These are phyloP conservation scores for Elachura formosa DNA, from an alignment of 2,113 vertebrate species.

Conservation along the genomic window DNA sequence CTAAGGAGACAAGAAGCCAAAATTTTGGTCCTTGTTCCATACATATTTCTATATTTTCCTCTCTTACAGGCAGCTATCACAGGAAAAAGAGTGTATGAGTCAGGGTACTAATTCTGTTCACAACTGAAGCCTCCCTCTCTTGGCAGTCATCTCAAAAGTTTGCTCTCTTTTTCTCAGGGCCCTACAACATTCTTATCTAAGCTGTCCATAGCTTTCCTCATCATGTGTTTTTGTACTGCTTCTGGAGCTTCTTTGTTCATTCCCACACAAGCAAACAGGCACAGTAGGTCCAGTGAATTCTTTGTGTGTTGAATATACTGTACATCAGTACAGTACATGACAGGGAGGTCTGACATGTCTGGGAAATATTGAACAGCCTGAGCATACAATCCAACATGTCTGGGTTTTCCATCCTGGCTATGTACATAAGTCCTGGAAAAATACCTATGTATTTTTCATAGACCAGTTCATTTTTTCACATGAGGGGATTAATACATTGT, in stretches of 20 bases:
- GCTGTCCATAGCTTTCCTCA: conserved; percentile 25
- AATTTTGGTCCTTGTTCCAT: background rate
- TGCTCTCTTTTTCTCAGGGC: conserved; percentile 45
- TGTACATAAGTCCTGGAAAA: conserved; percentile 45
- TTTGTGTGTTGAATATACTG: conserved; percentile 58
- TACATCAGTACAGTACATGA: conserved; percentile 45
- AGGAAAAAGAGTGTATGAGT: background rate
- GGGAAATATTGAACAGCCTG: conserved; percentile 50
- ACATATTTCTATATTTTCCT: background rate
- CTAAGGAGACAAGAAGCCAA: background rate
- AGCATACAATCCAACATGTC: conserved; percentile 47
- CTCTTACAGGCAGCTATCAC: background rate
- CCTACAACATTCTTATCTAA: conserved; percentile 53
- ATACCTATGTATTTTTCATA: conserved; percentile 27
- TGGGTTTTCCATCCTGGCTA: conserved; percentile 50
- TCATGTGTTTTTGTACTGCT: conserved; percentile 58
- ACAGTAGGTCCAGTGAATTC: conserved; percentile 58
- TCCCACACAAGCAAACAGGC: conserved; percentile 50
- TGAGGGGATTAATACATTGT: conserved; percentile 1
- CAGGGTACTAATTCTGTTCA: background rate
- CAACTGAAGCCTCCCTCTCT: background rate
- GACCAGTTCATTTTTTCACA: conserved; percentile 27
- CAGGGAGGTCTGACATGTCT: conserved; percentile 40
- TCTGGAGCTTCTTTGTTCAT: conserved; percentile 51
- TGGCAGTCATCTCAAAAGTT: conserved; percentile 37